A percentile compares a stretch with the other conserved stretches of the same genome.
Conservation (phyloP, 37 sponge, comb jelly and placozoan species). For the Bolinopsis microptera region DNA sequence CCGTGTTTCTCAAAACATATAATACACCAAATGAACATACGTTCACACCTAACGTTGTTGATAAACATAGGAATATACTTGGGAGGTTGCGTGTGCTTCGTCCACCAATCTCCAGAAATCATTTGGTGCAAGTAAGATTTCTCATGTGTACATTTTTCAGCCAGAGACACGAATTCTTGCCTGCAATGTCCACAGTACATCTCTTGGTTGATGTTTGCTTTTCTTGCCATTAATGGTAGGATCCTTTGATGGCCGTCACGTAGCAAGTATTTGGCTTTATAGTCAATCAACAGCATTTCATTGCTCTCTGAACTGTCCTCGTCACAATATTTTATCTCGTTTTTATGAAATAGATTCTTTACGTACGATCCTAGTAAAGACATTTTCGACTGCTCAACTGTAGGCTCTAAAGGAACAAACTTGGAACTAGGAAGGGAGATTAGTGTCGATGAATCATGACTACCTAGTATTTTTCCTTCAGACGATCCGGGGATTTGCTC, state of each 20-base stretch:
- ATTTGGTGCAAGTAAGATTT: not conserved
- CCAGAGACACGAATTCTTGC: not conserved
- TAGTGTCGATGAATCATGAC: not conserved
- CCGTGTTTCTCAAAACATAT: conserved; percentile 38
- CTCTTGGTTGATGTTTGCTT: not conserved
- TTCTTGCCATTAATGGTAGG: not conserved
- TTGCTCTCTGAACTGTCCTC: not conserved
- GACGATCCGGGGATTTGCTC: too few relatives aligned
- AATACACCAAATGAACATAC: conserved; percentile 15
- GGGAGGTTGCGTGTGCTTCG: not conserved
- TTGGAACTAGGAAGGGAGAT: not conserved
- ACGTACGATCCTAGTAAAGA: not conserved
- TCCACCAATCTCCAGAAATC: conserved; percentile 38
- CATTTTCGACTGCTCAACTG: not conserved
- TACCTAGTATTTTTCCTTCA: not conserved
- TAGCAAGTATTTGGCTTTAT: not conserved
- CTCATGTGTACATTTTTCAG: not conserved
- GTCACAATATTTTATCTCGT: not conserved
- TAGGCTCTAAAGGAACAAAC: not conserved
- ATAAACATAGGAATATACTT: not conserved
- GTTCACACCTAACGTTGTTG: not conserved
- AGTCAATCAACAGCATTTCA: not conserved
- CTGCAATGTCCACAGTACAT: not conserved
- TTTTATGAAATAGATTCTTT: not conserved
- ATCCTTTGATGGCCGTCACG: not conserved